A percentile compares a stretch with the other conserved stretches of the same genome.
Conservation (phyloP, 2,113 vertebrate genomes). For the human region GRCh38 chr3:14438001-14438500, state of each 20-base stretch:
- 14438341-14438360: neutral
- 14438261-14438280: neutral
- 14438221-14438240: neutral
- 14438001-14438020: too few species aligned
- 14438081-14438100: accelerated
- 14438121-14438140: too few species aligned
- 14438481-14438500: neutral
- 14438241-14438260: neutral
- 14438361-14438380: neutral
- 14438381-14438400: neutral
- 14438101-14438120: too few species aligned
- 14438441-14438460: neutral
- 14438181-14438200: neutral
- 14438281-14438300: neutral
- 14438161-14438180: neutral
- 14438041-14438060: too few species aligned
- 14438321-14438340: neutral
- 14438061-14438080: too few species aligned
- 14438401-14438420: neutral
- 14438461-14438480: neutral
- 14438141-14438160: neutral
- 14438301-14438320: neutral
- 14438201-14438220: neutral
- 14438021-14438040: too few species aligned
- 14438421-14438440: neutral